phyloP scores from a whole-genome alignment of 1,140 invertebrate species.

The Brachionus calyciflorus region DNA sequence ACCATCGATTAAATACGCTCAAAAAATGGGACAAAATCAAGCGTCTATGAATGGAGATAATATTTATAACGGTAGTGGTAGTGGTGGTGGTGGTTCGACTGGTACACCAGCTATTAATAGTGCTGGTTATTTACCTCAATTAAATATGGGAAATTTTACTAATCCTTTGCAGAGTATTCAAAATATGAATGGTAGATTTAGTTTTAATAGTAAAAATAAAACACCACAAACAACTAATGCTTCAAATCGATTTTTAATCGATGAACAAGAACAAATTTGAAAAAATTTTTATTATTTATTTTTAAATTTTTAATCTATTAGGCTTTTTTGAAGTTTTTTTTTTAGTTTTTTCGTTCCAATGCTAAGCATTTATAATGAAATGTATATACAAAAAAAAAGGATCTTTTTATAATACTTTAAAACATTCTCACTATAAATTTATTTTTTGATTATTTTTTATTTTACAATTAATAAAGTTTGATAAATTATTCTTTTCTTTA shows the following conservation, averaged over 20 bases:
- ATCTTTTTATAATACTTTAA: too few relatives aligned
- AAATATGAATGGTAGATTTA: conserved; percentile 40
- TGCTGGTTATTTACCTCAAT: conserved; percentile 8
- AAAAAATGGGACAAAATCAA: not conserved
- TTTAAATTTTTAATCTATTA: not conserved
- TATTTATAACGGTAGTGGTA: not conserved
- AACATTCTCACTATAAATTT: too few relatives aligned
- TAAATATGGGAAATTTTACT: conserved; percentile 4
- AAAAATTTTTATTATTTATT: not conserved
- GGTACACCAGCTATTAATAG: too few relatives aligned
- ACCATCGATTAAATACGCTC: not conserved
- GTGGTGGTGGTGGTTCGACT: too few relatives aligned
- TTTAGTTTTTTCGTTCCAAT: not conserved
- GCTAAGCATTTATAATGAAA: too few relatives aligned
- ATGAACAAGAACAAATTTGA: conserved; percentile 17
- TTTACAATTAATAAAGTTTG: too few relatives aligned
- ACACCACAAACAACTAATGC: not conserved
- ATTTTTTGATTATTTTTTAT: too few relatives aligned
- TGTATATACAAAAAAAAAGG: too few relatives aligned
- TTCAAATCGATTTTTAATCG: conserved; percentile 30
- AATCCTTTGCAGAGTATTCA: conserved; percentile 39
- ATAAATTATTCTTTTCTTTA: too few relatives aligned
- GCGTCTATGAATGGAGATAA: conserved; percentile 4
- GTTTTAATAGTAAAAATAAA: not conserved
- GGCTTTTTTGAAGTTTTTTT: not conserved